phyloP scores from a whole-genome alignment of 2,888 invertebrate genomes.

The Oligia strigilis region DNA sequence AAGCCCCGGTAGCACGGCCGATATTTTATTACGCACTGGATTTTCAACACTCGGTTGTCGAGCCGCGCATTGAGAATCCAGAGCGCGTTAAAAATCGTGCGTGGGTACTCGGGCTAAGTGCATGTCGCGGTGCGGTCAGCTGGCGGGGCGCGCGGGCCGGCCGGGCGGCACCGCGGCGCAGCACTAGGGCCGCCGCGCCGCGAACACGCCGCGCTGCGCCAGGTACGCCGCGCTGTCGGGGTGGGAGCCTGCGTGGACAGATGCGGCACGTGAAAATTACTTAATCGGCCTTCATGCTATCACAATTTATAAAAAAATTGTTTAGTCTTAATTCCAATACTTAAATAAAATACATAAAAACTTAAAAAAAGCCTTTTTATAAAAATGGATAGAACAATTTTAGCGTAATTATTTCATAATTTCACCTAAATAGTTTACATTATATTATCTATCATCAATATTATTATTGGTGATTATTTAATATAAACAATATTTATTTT shows the following conservation, averaged over 20 bases:
- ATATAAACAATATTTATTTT: too few species aligned
- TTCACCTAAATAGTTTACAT: too few species aligned
- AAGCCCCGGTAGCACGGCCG: not conserved
- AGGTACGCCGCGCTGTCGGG: slow-evolving; percentile 61
- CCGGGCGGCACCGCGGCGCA: slow-evolving; percentile 77
- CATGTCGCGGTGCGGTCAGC: slow-evolving; percentile 10
- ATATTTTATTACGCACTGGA: not conserved
- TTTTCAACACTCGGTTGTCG: not conserved
- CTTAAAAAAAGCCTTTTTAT: not conserved
- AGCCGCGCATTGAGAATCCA: not conserved
- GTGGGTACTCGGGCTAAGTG: not conserved
- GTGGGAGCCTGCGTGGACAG: slow-evolving; percentile 25
- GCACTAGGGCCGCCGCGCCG: slow-evolving; percentile 82
- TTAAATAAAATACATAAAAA: not conserved
- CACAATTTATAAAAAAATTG: not conserved
- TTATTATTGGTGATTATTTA: not conserved
- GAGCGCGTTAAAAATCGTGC: not conserved
- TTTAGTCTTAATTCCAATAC: not conserved
- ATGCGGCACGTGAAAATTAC: not conserved
- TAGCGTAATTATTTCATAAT: not conserved
- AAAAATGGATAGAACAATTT: not conserved
- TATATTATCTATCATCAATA: not conserved
- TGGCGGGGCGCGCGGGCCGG: slow-evolving; percentile 9
- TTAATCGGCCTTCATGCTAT: not conserved
- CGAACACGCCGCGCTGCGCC: slow-evolving; percentile 71